Percentiles rank a stretch among this genome's conserved stretches.
These are phyloP conservation scores for Isotomurus palustris DNA, from an alignment of 2,888 invertebrate genomes.

Conservation along the genomic window DNA sequence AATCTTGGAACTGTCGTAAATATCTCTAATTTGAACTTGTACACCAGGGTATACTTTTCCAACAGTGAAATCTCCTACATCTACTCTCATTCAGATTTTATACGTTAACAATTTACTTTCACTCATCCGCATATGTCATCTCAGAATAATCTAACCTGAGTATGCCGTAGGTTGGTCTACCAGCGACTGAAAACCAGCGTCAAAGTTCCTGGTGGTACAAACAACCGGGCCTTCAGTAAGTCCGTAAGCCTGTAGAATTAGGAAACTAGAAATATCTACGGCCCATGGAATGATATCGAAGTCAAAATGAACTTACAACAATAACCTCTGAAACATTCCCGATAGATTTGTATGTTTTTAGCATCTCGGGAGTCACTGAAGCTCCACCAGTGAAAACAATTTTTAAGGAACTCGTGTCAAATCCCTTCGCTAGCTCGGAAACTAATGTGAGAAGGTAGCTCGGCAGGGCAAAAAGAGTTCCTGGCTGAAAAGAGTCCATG, in stretches of 20 bases:
- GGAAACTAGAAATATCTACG: too few species aligned
- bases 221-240: too few species aligned
- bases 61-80: slow-evolving; percentile 7
- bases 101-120: too few species aligned
- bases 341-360: not conserved
- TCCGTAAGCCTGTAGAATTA: too few species aligned
- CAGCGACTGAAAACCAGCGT: too few species aligned
- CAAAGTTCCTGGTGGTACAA: too few species aligned
- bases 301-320: slow-evolving; percentile 10
- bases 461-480: slow-evolving; percentile 25
- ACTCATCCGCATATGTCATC: too few species aligned
- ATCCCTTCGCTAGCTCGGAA: slow-evolving; percentile 7
- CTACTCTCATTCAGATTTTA: too few species aligned
- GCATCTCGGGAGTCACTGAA: slow-evolving; percentile 10
- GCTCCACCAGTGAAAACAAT: slow-evolving; percentile 16
- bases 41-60: slow-evolving; percentile 17
- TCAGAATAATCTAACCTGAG: too few species aligned
- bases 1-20: slow-evolving; percentile 9
- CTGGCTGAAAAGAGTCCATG: slow-evolving; percentile 12
- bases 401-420: slow-evolving; percentile 24
- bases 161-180: too few species aligned
- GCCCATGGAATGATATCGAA: too few species aligned
- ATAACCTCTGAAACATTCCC: slow-evolving; percentile 18
- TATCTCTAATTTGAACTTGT: slow-evolving; percentile 20
- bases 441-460: slow-evolving; percentile 17